Percentiles rank a stretch among this genome's conserved stretches.
Conservation (phyloP, 2,888 invertebrate genomes). For the Frankliniella intonsa region DNA sequence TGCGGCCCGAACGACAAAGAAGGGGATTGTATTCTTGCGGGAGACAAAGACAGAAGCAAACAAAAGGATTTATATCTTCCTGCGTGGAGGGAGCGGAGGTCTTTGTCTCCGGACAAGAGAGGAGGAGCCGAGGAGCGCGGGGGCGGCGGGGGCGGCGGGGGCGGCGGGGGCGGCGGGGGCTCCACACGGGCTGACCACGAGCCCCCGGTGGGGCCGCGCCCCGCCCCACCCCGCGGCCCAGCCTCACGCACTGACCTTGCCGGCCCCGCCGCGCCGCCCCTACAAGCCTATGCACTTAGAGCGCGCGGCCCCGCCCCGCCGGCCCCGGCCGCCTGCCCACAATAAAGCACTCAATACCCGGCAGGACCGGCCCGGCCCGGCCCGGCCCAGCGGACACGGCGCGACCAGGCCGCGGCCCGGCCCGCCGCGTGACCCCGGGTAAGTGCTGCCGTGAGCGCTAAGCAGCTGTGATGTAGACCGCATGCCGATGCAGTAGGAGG, state of each 20-base stretch:
- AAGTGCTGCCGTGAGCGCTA: too few relatives aligned
- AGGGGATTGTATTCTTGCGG: constrained; percentile 26
- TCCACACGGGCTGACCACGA: not conserved
- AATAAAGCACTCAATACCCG: too few relatives aligned
- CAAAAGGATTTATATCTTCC: constrained; percentile 27
- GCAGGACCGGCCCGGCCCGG: not conserved
- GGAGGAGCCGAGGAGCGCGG: not conserved
- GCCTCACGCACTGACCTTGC: too few relatives aligned
- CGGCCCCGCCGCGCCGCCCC: too few relatives aligned
- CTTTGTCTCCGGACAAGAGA: constrained; percentile 22
- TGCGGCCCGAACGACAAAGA: constrained; percentile 13
- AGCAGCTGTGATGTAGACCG: too few relatives aligned
- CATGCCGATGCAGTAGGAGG: too few relatives aligned
- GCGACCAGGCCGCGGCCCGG: too few relatives aligned
- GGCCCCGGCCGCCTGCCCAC: too few relatives aligned
- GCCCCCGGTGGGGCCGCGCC: not conserved
- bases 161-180: not conserved
- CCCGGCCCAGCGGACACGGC: not conserved
- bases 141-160: not conserved
- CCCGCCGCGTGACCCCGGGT: too few relatives aligned
- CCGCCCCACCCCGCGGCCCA: not conserved
- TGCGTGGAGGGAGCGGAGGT: not conserved
- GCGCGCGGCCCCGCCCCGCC: too few relatives aligned
- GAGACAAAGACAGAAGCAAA: constrained; percentile 26
- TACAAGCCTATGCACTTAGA: too few relatives aligned